Conservation (phyloP, 2,113 vertebrate genomes). For the Hydrochoerus hydrochaeris region DNA sequence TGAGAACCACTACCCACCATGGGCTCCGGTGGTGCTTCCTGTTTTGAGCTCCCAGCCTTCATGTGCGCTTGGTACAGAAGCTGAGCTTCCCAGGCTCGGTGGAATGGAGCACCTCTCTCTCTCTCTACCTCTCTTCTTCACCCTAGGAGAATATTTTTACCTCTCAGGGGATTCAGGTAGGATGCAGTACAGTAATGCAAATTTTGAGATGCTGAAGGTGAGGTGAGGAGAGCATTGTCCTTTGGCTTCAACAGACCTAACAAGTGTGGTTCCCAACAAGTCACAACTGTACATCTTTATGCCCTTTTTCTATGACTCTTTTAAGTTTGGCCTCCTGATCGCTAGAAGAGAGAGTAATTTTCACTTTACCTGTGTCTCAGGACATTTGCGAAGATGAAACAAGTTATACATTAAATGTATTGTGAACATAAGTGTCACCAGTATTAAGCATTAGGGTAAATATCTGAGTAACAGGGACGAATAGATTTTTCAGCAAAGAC, state of each 20-base stretch:
- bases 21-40: neutral
- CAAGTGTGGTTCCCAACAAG: rapidly evolving
- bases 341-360: neutral
- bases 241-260: neutral
- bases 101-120: rapidly evolving
- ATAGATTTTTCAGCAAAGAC: neutral
- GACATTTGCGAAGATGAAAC: neutral
- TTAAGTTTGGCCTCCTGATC: neutral
- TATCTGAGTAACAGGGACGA: neutral
- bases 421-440: neutral
- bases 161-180: neutral
- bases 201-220: neutral
- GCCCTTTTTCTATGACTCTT: neutral
- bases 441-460: neutral
- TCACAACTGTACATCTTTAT: rapidly evolving
- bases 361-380: neutral
- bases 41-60: neutral
- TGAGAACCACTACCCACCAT: too few relatives aligned
- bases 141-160: neutral
- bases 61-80: neutral
- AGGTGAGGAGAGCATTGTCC: neutral
- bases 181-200: neutral
- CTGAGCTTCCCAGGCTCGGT: neutral
- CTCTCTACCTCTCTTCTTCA: neutral
- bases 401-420: neutral